phyloP scores from a whole-genome alignment of 2,113 vertebrate species.

The Chelonoidis abingdonii region DNA sequence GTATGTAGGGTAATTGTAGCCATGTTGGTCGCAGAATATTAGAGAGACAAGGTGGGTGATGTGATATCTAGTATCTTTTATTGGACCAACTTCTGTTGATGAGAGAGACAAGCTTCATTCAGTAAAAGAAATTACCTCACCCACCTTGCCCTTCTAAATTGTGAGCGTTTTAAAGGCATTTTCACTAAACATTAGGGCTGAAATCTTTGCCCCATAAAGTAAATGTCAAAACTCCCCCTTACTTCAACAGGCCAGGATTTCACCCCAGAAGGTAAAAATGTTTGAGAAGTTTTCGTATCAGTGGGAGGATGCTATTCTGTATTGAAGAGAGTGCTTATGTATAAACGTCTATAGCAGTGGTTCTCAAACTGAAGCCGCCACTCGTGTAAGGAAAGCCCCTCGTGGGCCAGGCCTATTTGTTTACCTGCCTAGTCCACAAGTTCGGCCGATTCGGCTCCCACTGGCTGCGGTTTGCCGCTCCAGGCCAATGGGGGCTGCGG shows the following conservation, averaged over 20 bases:
- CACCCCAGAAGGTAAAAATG: background rate
- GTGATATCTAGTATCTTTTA: background rate
- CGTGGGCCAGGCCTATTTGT: too few species aligned
- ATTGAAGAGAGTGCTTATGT: background rate
- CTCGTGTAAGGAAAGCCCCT: too few species aligned
- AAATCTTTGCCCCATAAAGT: background rate
- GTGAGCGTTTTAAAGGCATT: background rate
- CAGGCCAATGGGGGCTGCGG: too few species aligned
- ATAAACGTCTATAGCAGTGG: background rate
- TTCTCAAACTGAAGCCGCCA: too few species aligned
- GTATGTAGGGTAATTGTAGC: background rate
- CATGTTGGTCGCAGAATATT: background rate
- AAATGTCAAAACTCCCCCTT: background rate
- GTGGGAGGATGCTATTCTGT: background rate
- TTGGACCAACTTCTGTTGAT: background rate
- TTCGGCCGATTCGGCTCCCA: too few species aligned
- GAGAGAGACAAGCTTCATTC: background rate
- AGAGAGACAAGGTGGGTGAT: background rate
- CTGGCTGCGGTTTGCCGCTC: too few species aligned
- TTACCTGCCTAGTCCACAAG: too few species aligned
- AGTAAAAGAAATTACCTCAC: background rate
- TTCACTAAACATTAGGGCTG: background rate
- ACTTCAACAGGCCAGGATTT: background rate
- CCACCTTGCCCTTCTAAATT: background rate
- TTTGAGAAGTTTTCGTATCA: background rate